Conservation (phyloP, 2,113 vertebrate genomes). For the Furnarius figulus region DNA sequence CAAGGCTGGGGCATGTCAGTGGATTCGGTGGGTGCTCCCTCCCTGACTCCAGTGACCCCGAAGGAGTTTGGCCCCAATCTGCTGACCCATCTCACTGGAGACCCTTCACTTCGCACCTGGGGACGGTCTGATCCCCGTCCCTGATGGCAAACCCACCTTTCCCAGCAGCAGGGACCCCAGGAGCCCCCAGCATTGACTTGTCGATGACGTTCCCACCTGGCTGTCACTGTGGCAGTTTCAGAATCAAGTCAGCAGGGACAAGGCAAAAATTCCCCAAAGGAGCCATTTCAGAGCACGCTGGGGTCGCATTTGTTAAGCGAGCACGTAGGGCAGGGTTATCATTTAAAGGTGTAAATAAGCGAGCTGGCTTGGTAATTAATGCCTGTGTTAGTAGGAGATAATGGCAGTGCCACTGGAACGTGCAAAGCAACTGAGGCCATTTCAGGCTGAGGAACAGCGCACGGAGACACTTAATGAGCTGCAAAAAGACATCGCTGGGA, state of each 20-base stretch:
- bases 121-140: not conserved
- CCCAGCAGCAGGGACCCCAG: not conserved
- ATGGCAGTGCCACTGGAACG: not conserved
- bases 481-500: not conserved
- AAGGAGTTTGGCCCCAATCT: not conserved
- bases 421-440: not conserved
- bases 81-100: not conserved
- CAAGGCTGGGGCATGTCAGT: fast-evolving
- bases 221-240: not conserved
- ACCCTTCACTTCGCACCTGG: not conserved
- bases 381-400: not conserved
- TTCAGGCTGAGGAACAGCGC: not conserved
- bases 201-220: fast-evolving
- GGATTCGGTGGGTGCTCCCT: not conserved
- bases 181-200: not conserved
- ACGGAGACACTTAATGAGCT: not conserved
- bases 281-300: not conserved
- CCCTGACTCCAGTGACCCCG: fast-evolving
- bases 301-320: not conserved
- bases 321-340: not conserved
- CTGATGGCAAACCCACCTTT: not conserved
- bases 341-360: not conserved
- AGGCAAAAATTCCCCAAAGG: not conserved
- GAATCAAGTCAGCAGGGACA: not conserved
- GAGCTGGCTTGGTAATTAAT: not conserved